Percentiles rank a stretch among this genome's conserved stretches.
phyloP scores from a whole-genome alignment of 2,888 invertebrate genomes.

The Hofmannophila pseudospretella region DNA sequence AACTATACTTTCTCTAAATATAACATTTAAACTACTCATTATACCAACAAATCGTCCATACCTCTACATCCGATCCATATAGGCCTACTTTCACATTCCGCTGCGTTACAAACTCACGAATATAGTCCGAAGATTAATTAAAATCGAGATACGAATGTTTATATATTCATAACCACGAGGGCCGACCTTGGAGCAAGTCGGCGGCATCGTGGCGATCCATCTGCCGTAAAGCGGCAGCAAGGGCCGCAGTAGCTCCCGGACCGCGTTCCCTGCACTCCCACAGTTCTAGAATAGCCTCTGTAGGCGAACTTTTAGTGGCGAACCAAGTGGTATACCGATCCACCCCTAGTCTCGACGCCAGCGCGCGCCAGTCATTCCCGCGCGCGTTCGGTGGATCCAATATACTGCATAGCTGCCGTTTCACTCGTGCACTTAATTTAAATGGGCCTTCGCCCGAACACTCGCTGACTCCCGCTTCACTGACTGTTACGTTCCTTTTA shows the following conservation, averaged over 20 bases:
- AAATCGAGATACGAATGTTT: conserved; percentile 20
- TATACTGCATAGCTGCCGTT: conserved; percentile 78
- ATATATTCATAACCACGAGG: conserved; percentile 68
- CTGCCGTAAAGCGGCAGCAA: conserved; percentile 69
- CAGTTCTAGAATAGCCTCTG: conserved; percentile 95
- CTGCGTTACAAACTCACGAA: conserved; percentile 11
- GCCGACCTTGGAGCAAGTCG: conserved; percentile 61
- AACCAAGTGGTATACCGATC: conserved; percentile 98
- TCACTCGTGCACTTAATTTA: conserved; percentile 76
- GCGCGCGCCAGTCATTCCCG: conserved; percentile 97
- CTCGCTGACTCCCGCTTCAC: conserved; percentile 79
- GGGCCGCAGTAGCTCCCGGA: conserved; percentile 87
- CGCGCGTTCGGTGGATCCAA: conserved; percentile 94
- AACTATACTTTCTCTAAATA: conserved; percentile 61
- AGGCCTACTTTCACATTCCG: conserved; percentile 23
- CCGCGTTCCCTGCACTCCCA: conserved; percentile 96
- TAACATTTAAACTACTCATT: conserved; percentile 66
- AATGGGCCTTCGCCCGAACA: conserved; percentile 79
- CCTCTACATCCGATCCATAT: conserved; percentile 17
- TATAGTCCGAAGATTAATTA: conserved; percentile 21
- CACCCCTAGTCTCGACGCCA: conserved; percentile 94
- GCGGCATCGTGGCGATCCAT: conserved; percentile 70
- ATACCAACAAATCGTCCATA: conserved; percentile 48
- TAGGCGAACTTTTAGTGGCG: conserved; percentile 97
- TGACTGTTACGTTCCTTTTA: conserved; percentile 76